Conservation (phyloP, 2,113 vertebrate species). For the rat (Rattus norvegicus) region DNA sequence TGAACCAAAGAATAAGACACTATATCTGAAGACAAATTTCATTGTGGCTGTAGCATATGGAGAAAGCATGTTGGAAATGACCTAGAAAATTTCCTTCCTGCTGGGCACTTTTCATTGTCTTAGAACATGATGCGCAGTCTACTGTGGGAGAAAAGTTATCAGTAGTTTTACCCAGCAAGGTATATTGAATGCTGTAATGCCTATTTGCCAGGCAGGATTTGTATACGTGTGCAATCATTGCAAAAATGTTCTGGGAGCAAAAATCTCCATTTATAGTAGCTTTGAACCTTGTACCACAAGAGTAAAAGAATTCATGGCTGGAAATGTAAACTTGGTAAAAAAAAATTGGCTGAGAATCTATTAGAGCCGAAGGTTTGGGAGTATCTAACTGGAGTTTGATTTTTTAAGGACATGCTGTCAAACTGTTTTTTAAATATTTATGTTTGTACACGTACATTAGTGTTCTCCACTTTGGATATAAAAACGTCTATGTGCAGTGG, state of each 20-base stretch:
- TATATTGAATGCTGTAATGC: not conserved
- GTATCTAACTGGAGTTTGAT: not conserved
- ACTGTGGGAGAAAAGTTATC: not conserved
- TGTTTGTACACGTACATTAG: not conserved
- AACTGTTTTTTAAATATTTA: not conserved
- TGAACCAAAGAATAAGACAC: too few species aligned
- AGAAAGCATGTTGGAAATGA: too few species aligned
- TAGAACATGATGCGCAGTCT: not conserved
- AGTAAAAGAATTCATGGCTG: not conserved
- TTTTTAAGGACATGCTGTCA: not conserved
- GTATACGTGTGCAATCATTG: not conserved
- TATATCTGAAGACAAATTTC: too few species aligned
- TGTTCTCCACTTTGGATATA: not conserved
- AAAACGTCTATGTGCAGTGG: not conserved
- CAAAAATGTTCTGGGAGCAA: not conserved
- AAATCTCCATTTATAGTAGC: not conserved
- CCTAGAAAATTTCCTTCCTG: not conserved
- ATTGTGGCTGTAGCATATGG: too few species aligned
- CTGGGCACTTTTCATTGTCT: not conserved
- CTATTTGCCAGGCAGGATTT: not conserved
- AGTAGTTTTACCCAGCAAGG: not conserved
- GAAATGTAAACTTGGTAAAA: not conserved
- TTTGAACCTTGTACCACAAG: not conserved
- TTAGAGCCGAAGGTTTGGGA: not conserved
- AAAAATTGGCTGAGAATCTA: not conserved